Percentiles rank a stretch among this genome's conserved stretches.
These are phyloP conservation scores for Bombus confusus DNA, from an alignment of 1,140 invertebrate genomes.

Conservation along the genomic window DNA sequence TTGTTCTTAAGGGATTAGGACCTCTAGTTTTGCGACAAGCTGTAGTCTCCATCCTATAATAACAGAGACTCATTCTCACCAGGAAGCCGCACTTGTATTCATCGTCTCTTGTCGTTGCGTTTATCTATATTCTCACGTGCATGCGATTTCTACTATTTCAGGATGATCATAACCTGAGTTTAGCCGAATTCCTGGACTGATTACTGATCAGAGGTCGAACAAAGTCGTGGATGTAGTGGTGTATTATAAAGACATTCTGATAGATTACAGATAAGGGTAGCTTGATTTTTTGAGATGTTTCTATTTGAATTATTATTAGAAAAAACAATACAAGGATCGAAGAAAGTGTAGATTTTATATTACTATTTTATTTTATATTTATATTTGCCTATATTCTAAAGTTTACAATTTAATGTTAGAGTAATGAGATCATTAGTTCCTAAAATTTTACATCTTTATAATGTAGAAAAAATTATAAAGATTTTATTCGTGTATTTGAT, in stretches of 20 bases:
- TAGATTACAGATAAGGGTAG: neutral
- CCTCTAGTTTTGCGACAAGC: slow-evolving; percentile 75
- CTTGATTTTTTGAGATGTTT: neutral
- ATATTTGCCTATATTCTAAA: neutral
- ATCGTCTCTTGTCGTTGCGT: slow-evolving; percentile 13
- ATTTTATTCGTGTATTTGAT: neutral
- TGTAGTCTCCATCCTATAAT: slow-evolving; percentile 76
- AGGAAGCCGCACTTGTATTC: slow-evolving; percentile 57
- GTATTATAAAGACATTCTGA: no score
- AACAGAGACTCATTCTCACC: slow-evolving; percentile 74
- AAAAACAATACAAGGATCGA: no score
- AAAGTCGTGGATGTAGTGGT: neutral
- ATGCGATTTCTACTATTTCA: neutral
- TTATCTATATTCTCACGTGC: neutral
- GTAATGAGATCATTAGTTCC: neutral
- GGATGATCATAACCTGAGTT: neutral
- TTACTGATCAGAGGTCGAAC: neutral
- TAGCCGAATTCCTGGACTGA: neutral
- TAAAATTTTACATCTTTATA: no score
- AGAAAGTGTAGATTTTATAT: no score
- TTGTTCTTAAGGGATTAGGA: slow-evolving; percentile 82
- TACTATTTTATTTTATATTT: no score
- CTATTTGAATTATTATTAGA: neutral
- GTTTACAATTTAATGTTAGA: neutral
- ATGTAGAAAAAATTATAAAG: no score